Percentiles rank a stretch among this genome's conserved stretches.
Evolutionary conservation across 2,113 vertebrate genomes (phyloP).

Genomic region (Cyanoramphus novaezelandiae): DNA sequence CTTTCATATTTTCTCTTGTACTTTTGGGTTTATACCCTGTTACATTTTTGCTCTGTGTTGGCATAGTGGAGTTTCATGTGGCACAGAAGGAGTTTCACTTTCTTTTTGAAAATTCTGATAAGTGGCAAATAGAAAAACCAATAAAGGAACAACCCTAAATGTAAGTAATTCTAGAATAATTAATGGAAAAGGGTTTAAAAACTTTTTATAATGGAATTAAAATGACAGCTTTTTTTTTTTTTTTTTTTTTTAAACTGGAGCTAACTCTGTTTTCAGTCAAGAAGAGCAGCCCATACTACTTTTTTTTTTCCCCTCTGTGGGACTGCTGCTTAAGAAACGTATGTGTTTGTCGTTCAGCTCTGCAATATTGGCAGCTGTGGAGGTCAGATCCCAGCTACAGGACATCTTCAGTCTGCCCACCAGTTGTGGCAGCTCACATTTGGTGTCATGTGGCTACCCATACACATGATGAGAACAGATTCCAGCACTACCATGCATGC

Average conservation of each 20-base stretch:
- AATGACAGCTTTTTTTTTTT: background rate
- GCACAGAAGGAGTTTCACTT: background rate
- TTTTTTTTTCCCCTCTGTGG: background rate
- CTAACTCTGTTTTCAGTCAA: background rate
- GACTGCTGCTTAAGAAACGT: background rate
- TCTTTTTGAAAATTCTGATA: background rate
- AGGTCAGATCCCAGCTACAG: background rate
- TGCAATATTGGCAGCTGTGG: background rate
- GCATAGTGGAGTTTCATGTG: background rate
- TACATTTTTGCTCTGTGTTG: background rate
- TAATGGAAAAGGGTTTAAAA: background rate
- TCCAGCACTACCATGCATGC: background rate
- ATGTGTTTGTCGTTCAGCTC: background rate
- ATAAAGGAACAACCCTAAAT: background rate
- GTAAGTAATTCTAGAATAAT: background rate
- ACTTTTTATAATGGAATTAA: background rate
- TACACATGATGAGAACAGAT: background rate
- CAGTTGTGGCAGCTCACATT: background rate
- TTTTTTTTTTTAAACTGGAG: background rate
- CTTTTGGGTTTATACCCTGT: background rate
- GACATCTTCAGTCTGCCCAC: background rate
- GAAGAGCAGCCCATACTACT: background rate
- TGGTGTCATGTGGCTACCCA: background rate
- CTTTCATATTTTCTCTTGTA: background rate
- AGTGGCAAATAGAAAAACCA: background rate